Evolutionary conservation across 2,797 vertebrate species (phyloP).

Genomic region (Spinus olivaceus): DNA sequence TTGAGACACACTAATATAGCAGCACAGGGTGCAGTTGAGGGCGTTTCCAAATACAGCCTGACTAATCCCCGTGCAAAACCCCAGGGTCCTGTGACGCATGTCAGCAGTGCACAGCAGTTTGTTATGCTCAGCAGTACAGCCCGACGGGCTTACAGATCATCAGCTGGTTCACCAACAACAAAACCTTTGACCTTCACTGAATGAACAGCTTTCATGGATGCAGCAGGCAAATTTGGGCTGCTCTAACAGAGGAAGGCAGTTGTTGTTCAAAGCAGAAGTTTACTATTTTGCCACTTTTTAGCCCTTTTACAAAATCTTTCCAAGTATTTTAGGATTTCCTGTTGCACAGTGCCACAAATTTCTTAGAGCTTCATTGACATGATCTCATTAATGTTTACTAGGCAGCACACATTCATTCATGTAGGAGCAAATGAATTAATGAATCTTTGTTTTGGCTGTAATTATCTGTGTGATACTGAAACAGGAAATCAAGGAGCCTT

Average conservation of each 20-base stretch:
- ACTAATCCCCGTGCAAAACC: slow-evolving; percentile 70
- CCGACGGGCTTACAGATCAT: not conserved
- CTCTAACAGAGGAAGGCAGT: not conserved
- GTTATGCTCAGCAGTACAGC: slow-evolving; percentile 39
- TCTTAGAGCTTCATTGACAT: not conserved
- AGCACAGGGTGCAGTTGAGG: slow-evolving; percentile 71
- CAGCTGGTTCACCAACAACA: slow-evolving; percentile 21
- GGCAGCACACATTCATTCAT: not conserved
- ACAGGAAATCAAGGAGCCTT: not conserved
- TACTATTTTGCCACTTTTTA: not conserved
- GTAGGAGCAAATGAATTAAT: not conserved
- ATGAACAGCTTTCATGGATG: not conserved
- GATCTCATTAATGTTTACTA: not conserved
- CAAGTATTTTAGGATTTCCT: not conserved
- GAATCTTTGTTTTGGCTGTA: not conserved
- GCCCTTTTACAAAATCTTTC: not conserved
- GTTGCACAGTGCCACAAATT: not conserved
- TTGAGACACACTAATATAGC: slow-evolving; percentile 83
- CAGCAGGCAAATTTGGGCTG: not conserved
- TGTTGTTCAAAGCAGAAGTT: not conserved
- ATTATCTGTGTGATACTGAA: not conserved
- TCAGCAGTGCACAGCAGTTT: slow-evolving; percentile 48
- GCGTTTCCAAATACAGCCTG: slow-evolving; percentile 73
- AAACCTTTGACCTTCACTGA: slow-evolving; percentile 31
- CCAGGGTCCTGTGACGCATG: slow-evolving; percentile 63